Percentiles rank a stretch among this genome's conserved stretches.
These are phyloP conservation scores for Catostylus mosaicus DNA, from an alignment of 30 jellyfish, hydroid and myxozoan genomes.

Conservation along the genomic window DNA sequence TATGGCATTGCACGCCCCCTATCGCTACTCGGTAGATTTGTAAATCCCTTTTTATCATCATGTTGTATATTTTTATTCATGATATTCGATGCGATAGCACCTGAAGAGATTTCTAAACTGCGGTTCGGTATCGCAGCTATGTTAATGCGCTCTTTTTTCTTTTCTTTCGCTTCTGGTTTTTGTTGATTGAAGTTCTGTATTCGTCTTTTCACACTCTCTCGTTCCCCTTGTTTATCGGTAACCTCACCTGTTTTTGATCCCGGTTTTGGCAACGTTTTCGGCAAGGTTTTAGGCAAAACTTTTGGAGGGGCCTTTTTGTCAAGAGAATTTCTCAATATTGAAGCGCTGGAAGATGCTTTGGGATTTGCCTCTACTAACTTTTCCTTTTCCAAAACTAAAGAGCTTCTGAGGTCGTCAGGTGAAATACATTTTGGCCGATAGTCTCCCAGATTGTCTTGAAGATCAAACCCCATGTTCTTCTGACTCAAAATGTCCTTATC, in stretches of 20 bases:
- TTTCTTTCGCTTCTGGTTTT: neutral
- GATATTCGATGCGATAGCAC: conserved; percentile 35
- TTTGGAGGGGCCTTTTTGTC: conserved; percentile 36
- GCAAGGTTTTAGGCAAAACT: conserved; percentile 30
- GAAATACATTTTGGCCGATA: conserved; percentile 44
- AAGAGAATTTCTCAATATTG: conserved; percentile 11
- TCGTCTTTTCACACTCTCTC: conserved; percentile 31
- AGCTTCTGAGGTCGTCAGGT: conserved; percentile 42
- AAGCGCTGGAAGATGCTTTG: conserved; percentile 17
- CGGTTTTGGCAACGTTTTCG: conserved; percentile 36
- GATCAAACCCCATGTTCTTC: neutral
- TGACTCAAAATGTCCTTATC: neutral
- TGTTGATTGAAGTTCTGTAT: conserved; percentile 20
- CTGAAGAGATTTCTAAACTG: conserved; percentile 33
- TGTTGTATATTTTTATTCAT: conserved; percentile 24
- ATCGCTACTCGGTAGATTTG: conserved; percentile 7
- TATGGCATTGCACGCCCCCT: conserved; percentile 1
- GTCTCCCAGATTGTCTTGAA: conserved; percentile 12
- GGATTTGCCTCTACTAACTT: neutral
- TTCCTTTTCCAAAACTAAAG: neutral
- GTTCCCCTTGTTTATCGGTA: neutral
- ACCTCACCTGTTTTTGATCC: neutral
- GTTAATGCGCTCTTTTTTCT: conserved; percentile 17
- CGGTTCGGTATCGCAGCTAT: conserved; percentile 50
- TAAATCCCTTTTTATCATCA: conserved; percentile 21